phyloP scores from a whole-genome alignment of 2,888 invertebrate genomes.

The Rhogogaster chlorosoma region DNA sequence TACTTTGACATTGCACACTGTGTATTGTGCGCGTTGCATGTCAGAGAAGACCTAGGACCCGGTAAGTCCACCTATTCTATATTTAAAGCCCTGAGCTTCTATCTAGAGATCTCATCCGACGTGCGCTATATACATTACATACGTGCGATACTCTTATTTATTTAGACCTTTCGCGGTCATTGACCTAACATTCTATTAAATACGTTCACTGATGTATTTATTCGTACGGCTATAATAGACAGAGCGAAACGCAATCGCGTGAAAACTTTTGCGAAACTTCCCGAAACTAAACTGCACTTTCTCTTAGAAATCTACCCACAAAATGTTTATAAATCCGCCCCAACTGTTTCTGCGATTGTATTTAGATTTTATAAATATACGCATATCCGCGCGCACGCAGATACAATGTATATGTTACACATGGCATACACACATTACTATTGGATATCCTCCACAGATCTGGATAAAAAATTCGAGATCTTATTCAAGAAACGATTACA shows the following conservation, averaged over 20 bases:
- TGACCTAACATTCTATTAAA: conserved; percentile 13
- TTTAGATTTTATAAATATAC: conserved; percentile 36
- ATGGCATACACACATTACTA: neutral
- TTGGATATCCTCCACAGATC: neutral
- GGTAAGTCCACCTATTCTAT: conserved; percentile 83
- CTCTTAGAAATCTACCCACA: neutral
- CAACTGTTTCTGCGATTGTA: neutral
- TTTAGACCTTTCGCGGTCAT: conserved; percentile 32
- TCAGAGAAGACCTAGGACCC: conserved; percentile 95
- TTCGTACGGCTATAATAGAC: neutral
- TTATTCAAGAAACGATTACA: neutral
- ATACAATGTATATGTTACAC: neutral
- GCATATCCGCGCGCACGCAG: neutral
- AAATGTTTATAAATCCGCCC: conserved; percentile 2
- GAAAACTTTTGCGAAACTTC: neutral
- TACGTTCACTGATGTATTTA: neutral
- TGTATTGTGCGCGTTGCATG: conserved; percentile 95
- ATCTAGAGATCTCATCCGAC: conserved; percentile 59
- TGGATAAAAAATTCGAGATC: neutral
- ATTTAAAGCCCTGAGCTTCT: conserved; percentile 70
- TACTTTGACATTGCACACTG: conserved; percentile 99
- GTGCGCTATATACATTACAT: neutral
- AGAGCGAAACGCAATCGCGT: neutral
- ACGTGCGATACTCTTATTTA: conserved; percentile 21
- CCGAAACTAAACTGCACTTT: neutral